phyloP scores from a whole-genome alignment of 2,113 vertebrate genomes.

The Elephas maximus region DNA sequence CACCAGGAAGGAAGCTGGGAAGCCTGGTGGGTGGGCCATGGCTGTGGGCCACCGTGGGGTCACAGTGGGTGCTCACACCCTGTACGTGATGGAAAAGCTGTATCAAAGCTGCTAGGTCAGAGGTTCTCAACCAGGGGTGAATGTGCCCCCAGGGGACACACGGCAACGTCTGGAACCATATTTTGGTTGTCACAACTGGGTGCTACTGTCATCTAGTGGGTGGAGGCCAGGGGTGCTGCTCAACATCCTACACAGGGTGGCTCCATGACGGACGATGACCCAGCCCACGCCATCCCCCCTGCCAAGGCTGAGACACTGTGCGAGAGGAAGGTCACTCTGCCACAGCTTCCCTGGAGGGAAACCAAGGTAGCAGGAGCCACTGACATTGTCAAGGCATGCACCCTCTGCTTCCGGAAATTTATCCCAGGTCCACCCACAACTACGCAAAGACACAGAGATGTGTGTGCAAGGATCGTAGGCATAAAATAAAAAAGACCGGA shows the following conservation, averaged over 20 bases:
- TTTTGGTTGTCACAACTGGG: not conserved
- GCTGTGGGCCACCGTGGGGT: accelerated
- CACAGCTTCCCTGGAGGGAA: accelerated
- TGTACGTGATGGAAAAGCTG: not conserved
- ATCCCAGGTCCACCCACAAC: not conserved
- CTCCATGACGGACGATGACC: not conserved
- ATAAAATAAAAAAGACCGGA: not conserved
- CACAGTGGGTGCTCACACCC: accelerated
- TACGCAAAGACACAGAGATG: not conserved
- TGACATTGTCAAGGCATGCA: accelerated
- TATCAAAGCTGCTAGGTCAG: not conserved
- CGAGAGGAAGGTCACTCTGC: not conserved
- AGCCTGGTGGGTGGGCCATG: not conserved
- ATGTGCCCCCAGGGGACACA: not conserved
- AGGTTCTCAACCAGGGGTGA: not conserved
- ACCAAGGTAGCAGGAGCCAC: too few species aligned
- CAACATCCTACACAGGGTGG: not conserved
- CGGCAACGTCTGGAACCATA: not conserved
- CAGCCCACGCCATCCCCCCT: not conserved
- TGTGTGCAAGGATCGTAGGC: not conserved
- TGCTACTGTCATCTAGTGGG: not conserved
- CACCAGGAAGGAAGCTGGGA: not conserved
- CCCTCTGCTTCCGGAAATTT: not conserved
- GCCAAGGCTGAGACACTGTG: accelerated
- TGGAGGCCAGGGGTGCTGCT: too few species aligned